These are phyloP conservation scores for Adelosebastes latens DNA, from an alignment of 2,797 vertebrate species.

Conservation along the genomic window DNA sequence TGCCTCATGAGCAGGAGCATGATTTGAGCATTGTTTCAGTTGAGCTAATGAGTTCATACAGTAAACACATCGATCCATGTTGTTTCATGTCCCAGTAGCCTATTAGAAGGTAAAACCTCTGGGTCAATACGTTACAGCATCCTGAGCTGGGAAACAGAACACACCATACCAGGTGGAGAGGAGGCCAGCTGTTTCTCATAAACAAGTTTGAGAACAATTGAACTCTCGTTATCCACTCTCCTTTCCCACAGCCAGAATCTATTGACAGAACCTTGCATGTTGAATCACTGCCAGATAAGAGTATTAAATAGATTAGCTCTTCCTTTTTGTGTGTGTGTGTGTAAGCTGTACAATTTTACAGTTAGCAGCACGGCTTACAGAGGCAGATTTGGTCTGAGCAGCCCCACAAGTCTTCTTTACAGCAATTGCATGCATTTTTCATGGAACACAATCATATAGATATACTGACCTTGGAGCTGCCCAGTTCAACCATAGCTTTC, in stretches of 20 bases:
- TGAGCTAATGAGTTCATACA: not conserved
- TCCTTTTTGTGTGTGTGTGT: not conserved
- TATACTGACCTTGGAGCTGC: not conserved
- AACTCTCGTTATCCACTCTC: slow-evolving; percentile 49
- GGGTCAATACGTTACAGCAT: not conserved
- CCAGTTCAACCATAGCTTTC: not conserved
- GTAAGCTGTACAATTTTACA: not conserved
- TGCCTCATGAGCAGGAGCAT: not conserved
- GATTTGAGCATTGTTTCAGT: not conserved
- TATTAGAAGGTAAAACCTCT: not conserved
- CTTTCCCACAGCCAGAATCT: slow-evolving; percentile 36
- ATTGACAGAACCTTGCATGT: slow-evolving; percentile 44
- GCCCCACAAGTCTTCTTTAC: not conserved
- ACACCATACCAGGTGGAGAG: not conserved
- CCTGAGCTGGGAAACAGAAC: not conserved
- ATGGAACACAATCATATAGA: not conserved
- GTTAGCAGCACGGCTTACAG: not conserved
- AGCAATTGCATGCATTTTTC: not conserved
- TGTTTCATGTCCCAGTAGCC: too few relatives aligned
- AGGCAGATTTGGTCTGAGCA: not conserved
- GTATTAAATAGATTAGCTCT: not conserved
- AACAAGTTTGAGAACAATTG: slow-evolving; percentile 35
- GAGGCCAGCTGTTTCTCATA: not conserved
- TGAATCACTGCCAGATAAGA: slow-evolving; percentile 18
- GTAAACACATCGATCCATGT: not conserved